Evolutionary conservation across 2,888 invertebrate species (phyloP), one percentile per base, ranked within the genome.

Genomic region (Drosophila peninsularis): DNA sequence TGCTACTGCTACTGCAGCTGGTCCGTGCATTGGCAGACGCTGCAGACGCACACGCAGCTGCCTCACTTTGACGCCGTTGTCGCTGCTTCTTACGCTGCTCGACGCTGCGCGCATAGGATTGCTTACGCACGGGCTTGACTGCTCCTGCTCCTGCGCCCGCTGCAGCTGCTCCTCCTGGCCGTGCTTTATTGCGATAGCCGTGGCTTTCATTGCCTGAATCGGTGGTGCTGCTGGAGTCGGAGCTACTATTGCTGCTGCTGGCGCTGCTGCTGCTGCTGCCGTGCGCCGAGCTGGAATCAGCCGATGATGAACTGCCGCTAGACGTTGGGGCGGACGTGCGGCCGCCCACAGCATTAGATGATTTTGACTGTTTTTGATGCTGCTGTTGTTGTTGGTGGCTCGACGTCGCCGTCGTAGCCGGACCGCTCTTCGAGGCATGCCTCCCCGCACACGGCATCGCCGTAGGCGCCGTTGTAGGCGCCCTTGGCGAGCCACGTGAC

Each of bases 51-150:
- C 86, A 60, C 57, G 72, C 74, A 81, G 74, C 71, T 34, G 70
- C 77, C 60, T 78, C 78, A 71, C 62, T 85, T 66, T 75, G 80
- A 32, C 75, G 80, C 10, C 54, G 77, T 50, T 71, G 77, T 2
- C 91, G 79, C 44, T 91, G 90, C 54, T 91, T 91, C 52, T 88
- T 87, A 17, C 90, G 88, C 67, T 90, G 83, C 62, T 91, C 91
- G 10, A 90, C 68, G 17, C 91, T 88, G 1, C 91, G 87, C 10
- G 88, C 73, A 63, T 89, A 90, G 50, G 79, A 84, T 75, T 91
- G 91, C 64, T 91, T 91, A 5, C 72, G 45, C 13, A 36, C 30
- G 36, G 52, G n/a, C 61, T 91, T 91, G 14, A 76, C 68, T 10
- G 60, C 64, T 36, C 10, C 30, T 30, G 30, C 30, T 30, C 27